A percentile compares a stretch with the other conserved stretches of the same genome.
Evolutionary conservation across 2,888 invertebrate species (phyloP).

Genomic region (Sesia apiformis): DNA sequence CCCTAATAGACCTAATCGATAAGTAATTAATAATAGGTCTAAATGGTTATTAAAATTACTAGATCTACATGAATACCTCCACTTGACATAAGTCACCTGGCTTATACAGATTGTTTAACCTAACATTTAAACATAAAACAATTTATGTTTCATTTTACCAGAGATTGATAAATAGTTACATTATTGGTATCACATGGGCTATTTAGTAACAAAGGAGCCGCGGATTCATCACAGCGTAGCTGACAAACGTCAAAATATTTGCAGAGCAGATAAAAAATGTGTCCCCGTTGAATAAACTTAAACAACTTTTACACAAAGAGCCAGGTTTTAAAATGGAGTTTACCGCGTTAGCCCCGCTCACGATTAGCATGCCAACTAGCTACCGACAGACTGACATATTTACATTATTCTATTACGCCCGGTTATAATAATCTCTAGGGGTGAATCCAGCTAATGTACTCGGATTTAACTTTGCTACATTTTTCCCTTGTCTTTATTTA

Average conservation of each 20-base stretch:
- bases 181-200: too few relatives aligned
- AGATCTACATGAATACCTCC: too few relatives aligned
- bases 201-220: too few relatives aligned
- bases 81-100: too few relatives aligned
- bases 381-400: slow-evolving; percentile 33
- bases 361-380: slow-evolving; percentile 59
- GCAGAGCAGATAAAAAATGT: slow-evolving; percentile 58
- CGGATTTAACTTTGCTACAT: slow-evolving; percentile 40
- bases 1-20: too few relatives aligned
- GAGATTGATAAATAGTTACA: too few relatives aligned
- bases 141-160: too few relatives aligned
- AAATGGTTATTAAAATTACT: too few relatives aligned
- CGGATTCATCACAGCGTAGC: too few relatives aligned
- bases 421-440: slow-evolving; percentile 59
- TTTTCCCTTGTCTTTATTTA: slow-evolving; percentile 30
- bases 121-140: too few relatives aligned
- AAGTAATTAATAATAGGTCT: too few relatives aligned
- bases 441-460: slow-evolving; percentile 49
- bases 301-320: slow-evolving; percentile 37
- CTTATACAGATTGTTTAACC: too few relatives aligned
- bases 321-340: slow-evolving; percentile 54
- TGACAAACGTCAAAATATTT: slow-evolving; percentile 61
- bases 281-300: slow-evolving; percentile 42
- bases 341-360: slow-evolving; percentile 41
- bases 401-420: slow-evolving; percentile 65